Base-by-base conservation (phyloP, 2,888 invertebrate genomes). In the Epirrhoe alternata region DNA sequence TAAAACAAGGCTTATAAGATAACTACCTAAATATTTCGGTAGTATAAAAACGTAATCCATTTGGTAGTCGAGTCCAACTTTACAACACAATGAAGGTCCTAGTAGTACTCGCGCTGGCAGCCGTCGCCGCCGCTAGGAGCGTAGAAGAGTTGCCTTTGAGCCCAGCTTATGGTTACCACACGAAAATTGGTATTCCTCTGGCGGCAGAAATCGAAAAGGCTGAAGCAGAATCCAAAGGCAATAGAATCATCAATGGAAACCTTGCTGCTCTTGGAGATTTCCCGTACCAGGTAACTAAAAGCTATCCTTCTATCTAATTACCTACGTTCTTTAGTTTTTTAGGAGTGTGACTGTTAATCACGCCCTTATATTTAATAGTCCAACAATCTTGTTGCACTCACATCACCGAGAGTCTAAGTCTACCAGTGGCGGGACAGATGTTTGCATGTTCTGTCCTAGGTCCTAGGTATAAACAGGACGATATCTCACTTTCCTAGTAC, bases 221-320 rank as follows among this genome's bases (percentile, higher is more conserved):
- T 49, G 83, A 83, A 64, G 75, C 77, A 30, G 47, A 14, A 16
- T 1, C 70, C 14, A 61, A 50, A n/a, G 50, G 10, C 49, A 12
- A 12, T 10, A 81, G 80, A 56, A 82, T 84, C 53, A 76, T 81
- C 4, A 81, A 81, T 30, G 84, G 84, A 24, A 53, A 72, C 0
- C 69, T 75, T 0, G 77, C 82, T 16, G 56, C 54, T 2, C 51
- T 54, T 12, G 79, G 76, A 24, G 77, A 77, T 38, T 74, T 75
- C 66, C 80, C 81, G 0, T 77, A 74, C 59, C 82, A 83, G 79
- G 49, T 54, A 61, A 0, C 35, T 33, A 55, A 51, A 59, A 24
- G n/a, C 64, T 68, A 10, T 16, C 42, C 8, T 16, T 50, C 16
- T 10, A 7, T 50, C 16, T 10, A 7, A 17, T 17, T 8, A 7